Percentiles rank a stretch among this genome's conserved stretches.
These are phyloP conservation scores for Chitala chitala DNA, from an alignment of 2,113 vertebrate genomes.

Conservation along the genomic window DNA sequence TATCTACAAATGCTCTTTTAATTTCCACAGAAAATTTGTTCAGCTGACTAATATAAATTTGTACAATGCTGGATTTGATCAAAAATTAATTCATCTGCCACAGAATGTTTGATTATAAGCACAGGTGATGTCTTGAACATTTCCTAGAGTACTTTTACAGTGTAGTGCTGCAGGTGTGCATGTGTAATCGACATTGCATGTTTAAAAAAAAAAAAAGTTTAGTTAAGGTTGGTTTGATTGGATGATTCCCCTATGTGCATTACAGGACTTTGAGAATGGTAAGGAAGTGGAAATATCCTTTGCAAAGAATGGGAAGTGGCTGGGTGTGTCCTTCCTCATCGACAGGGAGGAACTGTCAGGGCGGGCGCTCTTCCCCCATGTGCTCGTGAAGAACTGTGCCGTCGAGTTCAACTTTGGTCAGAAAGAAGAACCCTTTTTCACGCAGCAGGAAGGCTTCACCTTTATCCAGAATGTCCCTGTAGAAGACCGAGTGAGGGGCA, in stretches of 20 bases:
- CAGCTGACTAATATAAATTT: too few species aligned
- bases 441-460: conserved; percentile 61
- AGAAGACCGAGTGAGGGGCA: conserved; percentile 59
- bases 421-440: conserved; percentile 58
- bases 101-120: too few species aligned
- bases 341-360: conserved; percentile 54
- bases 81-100: too few species aligned
- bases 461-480: conserved; percentile 67
- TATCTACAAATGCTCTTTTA: too few species aligned
- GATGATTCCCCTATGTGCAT: background rate
- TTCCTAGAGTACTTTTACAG: too few species aligned
- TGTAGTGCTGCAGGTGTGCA: too few species aligned
- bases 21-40: background rate
- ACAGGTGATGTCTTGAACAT: too few species aligned
- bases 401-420: conserved; percentile 80
- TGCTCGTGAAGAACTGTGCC: conserved; percentile 74
- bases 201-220: too few species aligned
- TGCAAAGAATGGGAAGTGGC: conserved; percentile 71
- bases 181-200: too few species aligned
- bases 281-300: conserved; percentile 70
- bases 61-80: too few species aligned
- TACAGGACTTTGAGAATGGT: conserved; percentile 69
- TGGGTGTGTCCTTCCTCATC: conserved; percentile 62
- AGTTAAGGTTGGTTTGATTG: too few species aligned
- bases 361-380: conserved; percentile 68